Evolutionary conservation across 1,140 invertebrate species (phyloP), one percentile per base, ranked within the genome.

Genomic region (Sesamia nonagrioides): DNA sequence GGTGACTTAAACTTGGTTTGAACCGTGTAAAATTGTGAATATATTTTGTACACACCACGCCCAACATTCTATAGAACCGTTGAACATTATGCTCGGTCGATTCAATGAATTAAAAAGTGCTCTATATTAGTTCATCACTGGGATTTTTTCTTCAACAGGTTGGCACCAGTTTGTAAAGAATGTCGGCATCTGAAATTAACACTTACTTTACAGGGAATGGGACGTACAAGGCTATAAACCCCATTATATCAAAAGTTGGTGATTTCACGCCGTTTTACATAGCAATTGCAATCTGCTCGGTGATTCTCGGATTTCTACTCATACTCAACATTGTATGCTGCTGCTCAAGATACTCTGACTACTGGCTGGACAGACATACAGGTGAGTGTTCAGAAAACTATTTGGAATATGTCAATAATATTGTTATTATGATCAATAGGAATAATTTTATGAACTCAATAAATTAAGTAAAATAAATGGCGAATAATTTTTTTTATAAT

Each of bases 321-420:
- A 95, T 97, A 75, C 86, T 98, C 40, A 98, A 98, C 86, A 94
- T 98, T 63, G 95, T 97, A 56, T 96, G 97, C 85, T 98, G 97
- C 89, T 98, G 97, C 88, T 98, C 97, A 2, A 96, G 96, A 82
- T 96, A 98, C 88, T 96, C 96, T 52, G 92, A 96, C 45, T 98
- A 98, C 83, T 98, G 98, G 98, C 95, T 97, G 69, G 97, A 98
- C 90, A 96, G 96, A 84, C 96, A 98, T 86, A 98, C 98, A 81
- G 97, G 97, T 97, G 91, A 95, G 79, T 1, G 3, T 66, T 58
- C 54, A 33, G 13, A 58, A 33, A 61, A 6, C 8, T 60, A 3
- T 27, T 1, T 27, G 3, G 27, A 27, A 27, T 27, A 27, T 27
- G 18, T 33, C 9, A 27, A 27, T n/a, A n/a, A n/a, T n/a, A n/a